Percentiles rank a stretch among this genome's conserved stretches.
phyloP scores from a whole-genome alignment of 2,888 invertebrate species.

The Willowsia nigromaculata region DNA sequence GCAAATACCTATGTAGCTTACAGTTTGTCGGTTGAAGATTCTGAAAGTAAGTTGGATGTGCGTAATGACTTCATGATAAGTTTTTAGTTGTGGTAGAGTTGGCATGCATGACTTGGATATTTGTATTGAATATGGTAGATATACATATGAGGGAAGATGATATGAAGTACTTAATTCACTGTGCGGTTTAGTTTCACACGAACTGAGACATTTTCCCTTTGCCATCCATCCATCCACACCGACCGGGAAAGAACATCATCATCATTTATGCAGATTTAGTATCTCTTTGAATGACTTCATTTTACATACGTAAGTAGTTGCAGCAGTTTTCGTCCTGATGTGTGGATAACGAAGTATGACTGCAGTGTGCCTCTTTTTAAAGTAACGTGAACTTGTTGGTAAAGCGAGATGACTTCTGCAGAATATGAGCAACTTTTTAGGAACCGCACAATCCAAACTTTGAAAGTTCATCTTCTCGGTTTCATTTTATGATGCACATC shows the following conservation, averaged over 20 bases:
- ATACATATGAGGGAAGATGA: too few relatives aligned
- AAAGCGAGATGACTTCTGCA: not conserved
- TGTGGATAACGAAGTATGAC: not conserved
- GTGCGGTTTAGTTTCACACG: slow-evolving; percentile 6
- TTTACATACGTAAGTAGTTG: slow-evolving; percentile 33
- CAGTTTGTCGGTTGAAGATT: not conserved
- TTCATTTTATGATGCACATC: slow-evolving; percentile 17
- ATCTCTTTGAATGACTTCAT: slow-evolving; percentile 28
- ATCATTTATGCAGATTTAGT: slow-evolving; percentile 61
- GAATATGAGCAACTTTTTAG: not conserved
- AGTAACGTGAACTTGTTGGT: not conserved
- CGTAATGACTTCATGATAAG: not conserved
- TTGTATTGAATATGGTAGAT: not conserved
- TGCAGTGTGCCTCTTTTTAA: not conserved
- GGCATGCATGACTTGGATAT: too few relatives aligned
- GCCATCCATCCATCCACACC: not conserved
- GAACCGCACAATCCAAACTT: slow-evolving; percentile 11
- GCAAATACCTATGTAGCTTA: not conserved
- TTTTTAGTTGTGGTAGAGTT: not conserved
- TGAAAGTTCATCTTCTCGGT: slow-evolving; percentile 5
- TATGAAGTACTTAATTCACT: slow-evolving; percentile 17
- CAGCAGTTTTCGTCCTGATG: not conserved
- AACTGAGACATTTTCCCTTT: not conserved
- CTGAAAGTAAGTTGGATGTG: not conserved
- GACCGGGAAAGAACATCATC: not conserved